Evolutionary conservation across 2,888 invertebrate species (phyloP).

Genomic region (Pinctada fucata): DNA sequence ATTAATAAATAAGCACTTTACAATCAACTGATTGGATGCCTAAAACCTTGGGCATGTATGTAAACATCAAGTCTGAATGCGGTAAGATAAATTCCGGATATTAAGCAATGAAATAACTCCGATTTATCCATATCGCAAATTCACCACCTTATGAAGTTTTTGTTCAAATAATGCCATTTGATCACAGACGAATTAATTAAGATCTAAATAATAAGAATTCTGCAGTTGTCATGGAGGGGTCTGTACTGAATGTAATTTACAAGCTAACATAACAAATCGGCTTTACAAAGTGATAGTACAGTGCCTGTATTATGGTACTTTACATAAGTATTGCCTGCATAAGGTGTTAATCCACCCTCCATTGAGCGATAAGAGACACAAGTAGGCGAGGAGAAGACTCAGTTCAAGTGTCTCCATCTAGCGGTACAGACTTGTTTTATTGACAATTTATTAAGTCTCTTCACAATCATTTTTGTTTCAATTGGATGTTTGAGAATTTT

Average conservation of each 20-base stretch:
- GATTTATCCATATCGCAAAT: background rate
- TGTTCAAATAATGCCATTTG: background rate
- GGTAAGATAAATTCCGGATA: background rate
- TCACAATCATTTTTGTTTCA: too few species aligned
- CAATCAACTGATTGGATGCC: background rate
- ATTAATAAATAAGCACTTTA: background rate
- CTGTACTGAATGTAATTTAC: too few species aligned
- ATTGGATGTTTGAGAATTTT: too few species aligned
- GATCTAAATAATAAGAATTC: background rate
- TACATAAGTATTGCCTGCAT: background rate
- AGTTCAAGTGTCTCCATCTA: too few species aligned
- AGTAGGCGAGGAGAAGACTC: background rate
- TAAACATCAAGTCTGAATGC: background rate
- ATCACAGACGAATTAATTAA: constrained; percentile 3
- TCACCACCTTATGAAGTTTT: background rate
- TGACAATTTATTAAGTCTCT: too few species aligned
- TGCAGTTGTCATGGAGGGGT: background rate
- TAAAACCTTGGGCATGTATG: background rate
- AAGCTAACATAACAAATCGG: too few species aligned
- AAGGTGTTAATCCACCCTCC: constrained; percentile 1
- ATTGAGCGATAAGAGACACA: background rate
- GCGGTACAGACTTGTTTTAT: too few species aligned
- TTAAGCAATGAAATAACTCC: background rate
- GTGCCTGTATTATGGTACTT: background rate
- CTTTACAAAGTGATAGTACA: too few species aligned